Conservation (phyloP, 2,797 vertebrate genomes). For the Phoeniculus purpureus region DNA sequence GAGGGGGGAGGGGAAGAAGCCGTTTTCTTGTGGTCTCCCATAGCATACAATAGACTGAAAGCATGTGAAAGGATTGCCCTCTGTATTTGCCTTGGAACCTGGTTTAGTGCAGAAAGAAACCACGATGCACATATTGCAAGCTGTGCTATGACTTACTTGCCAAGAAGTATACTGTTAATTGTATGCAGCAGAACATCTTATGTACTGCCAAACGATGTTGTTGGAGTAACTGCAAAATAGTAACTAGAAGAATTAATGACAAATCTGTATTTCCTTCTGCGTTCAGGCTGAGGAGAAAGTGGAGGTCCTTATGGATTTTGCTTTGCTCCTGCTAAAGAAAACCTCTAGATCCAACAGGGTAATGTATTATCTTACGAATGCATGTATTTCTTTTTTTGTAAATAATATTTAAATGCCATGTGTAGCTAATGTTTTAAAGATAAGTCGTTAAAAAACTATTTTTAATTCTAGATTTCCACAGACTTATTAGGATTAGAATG, state of each 20-base stretch:
- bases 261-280: slow-evolving; percentile 28
- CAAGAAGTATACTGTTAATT: slow-evolving; percentile 16
- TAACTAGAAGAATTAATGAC: slow-evolving; percentile 36
- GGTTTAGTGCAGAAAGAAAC: neutral
- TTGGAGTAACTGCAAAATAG: slow-evolving; percentile 25
- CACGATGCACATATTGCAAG: neutral
- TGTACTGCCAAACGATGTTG: slow-evolving; percentile 27
- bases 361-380: slow-evolving; percentile 16
- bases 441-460: slow-evolving; percentile 48
- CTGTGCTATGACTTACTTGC: neutral
- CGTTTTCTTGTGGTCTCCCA: neutral
- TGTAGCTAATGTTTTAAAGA: slow-evolving; percentile 50
- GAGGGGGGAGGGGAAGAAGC: neutral
- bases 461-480: slow-evolving; percentile 44
- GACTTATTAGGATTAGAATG: slow-evolving; percentile 49
- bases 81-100: neutral
- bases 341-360: neutral
- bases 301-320: slow-evolving; percentile 6
- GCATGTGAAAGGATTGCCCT: neutral
- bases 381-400: slow-evolving; percentile 18
- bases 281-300: slow-evolving; percentile 21
- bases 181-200: slow-evolving; percentile 23
- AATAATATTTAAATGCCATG: slow-evolving; percentile 43
- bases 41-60: neutral
- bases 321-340: slow-evolving; percentile 29